Base-by-base conservation (phyloP, 2,888 invertebrate species). In the Acronicta leporina region DNA sequence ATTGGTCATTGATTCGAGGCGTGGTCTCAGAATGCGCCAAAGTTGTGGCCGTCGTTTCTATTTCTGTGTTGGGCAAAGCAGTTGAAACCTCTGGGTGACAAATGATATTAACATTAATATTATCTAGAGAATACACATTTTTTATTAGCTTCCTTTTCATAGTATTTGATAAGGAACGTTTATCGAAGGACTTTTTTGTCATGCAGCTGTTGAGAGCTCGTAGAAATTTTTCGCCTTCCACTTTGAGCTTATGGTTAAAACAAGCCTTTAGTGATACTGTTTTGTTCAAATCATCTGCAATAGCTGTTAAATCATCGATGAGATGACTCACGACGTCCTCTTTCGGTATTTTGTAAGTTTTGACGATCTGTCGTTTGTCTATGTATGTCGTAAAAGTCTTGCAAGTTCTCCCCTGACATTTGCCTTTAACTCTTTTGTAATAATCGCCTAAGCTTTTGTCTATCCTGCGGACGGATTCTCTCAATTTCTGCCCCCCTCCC, bases 41-140 rank as follows among this genome's bases (percentile, higher is more conserved):
- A n/a, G 6, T 10, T n/a, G 41, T 9, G 10, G 41, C 41, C 9
- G 61, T 8, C 8, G 40, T n/a, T 0, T 53, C 14, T 6, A 30
- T 41, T 0, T 60, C 50, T 0, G 20, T 38, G 5, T 6, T 6
- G 6, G 13, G 1, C 25, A 14, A 5, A 6, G 47, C 16, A 11
- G 49, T 35, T 5, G 71, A 41, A 7, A 59, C 30, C 38, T 82
- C 79, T 14, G 86, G 79, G 11, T 82, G 81, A 65, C 90, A 90
- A 60, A 91, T 87, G 9, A 91, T 88, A 61, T 91, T 91, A 5
- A 91, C 88, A 70, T 87, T 89, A 8, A 91, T 85, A 65, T 89
- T 88, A 57, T 90, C 90, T 0, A 91, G 75, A 5, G 90, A 83
- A 65, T 90, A 91, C 0, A 87, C 73, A 30, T 81, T 83, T 65